Base-by-base conservation (phyloP, 2,797 vertebrate species). In the Distichodus sexfasciatus region DNA sequence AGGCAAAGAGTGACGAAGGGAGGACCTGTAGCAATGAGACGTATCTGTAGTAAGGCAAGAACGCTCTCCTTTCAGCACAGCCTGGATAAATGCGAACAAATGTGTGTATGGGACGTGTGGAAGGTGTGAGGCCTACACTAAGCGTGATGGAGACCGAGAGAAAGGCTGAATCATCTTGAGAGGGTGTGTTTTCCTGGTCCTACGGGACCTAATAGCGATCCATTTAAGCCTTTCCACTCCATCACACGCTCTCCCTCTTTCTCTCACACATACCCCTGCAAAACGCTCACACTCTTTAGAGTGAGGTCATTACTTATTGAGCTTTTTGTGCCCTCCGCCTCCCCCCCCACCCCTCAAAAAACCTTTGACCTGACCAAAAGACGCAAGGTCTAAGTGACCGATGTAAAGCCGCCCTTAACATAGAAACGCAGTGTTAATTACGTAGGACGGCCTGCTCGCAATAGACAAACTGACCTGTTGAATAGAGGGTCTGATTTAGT, bases 251-350 rank as follows among this genome's bases (percentile, higher is more conserved):
- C 28, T 36, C 46, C 15, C 35, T 12, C 46, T 26, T 33, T 21
- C 47, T 21, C 51, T 47, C 60, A 35, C 60, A 64, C 17, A 28
- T 19, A 59, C 15, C 53, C 36, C 62, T 55, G 35, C 63, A 50
- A n/a, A n/a, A n/a, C n/a, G 33, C 41, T 43, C 40, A 50, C 48
- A 53, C 60, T 62, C 62, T 75, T 67, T 57, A 50, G 62, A 61
- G 57, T 76, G 71, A 79, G 59, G 76, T 70, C 76, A 78, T 75
- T 59, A 46, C 61, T 60, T 66, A 60, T 65, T 72, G 72, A 41
- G 68, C 53, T 65, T 61, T 75, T 72, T 64, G 58, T n/a, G n/a
- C n/a, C n/a, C n/a, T n/a, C n/a, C n/a, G n/a, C n/a, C n/a, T n/a
- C n/a, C n/a, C n/a, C n/a, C n/a, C n/a, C n/a, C n/a, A n/a, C n/a